Conservation (phyloP, 2,888 invertebrate species). For the Campaea margaritaria region DNA sequence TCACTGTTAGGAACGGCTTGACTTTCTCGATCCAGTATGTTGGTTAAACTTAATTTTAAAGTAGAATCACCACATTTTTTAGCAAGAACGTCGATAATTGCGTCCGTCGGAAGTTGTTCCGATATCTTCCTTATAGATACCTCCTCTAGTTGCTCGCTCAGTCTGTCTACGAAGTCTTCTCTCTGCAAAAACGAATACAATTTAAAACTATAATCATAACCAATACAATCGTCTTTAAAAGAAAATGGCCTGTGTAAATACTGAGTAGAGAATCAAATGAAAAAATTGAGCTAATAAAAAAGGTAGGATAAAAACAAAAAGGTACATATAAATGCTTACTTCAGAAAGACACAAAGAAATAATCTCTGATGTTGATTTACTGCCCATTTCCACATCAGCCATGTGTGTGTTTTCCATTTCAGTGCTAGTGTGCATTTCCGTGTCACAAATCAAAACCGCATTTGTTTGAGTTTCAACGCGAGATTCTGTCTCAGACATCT, state of each 20-base stretch:
- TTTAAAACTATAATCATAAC: neutral
- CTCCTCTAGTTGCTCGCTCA: constrained; percentile 55
- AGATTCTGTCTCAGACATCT: constrained; percentile 31
- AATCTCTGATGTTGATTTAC: constrained; percentile 60
- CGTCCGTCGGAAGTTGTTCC: constrained; percentile 52
- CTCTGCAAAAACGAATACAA: constrained; percentile 56
- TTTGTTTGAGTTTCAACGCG: constrained; percentile 57
- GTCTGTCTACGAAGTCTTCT: constrained; percentile 60
- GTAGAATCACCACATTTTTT: constrained; percentile 52
- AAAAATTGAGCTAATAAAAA: no score
- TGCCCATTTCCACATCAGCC: constrained; percentile 59
- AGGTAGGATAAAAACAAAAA: no score
- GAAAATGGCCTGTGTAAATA: neutral
- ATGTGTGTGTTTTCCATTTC: constrained; percentile 46
- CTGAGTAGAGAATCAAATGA: no score
- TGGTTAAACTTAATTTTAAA: constrained; percentile 46
- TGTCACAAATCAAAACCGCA: constrained; percentile 39
- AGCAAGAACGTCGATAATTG: constrained; percentile 50
- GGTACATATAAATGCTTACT: constrained; percentile 50
- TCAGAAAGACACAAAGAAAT: constrained; percentile 60
- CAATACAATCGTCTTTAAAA: neutral
- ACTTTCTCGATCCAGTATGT: constrained; percentile 51
- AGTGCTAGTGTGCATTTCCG: constrained; percentile 54
- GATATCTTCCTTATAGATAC: constrained; percentile 54
- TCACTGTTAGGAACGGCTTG: constrained; percentile 35